Conservation (phyloP, 2,113 vertebrate genomes). For the Copsychus sechellarum region DNA sequence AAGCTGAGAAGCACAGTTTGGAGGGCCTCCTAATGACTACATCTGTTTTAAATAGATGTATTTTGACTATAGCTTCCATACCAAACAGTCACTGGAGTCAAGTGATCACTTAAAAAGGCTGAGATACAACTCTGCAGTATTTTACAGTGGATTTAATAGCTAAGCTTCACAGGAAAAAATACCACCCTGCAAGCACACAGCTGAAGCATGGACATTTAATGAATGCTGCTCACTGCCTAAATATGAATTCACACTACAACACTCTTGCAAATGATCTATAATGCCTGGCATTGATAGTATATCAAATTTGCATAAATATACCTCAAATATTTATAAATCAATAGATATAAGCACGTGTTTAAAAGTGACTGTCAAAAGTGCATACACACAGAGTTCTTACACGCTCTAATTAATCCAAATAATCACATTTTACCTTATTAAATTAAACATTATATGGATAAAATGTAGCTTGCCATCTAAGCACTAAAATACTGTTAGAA, state of each 20-base stretch:
- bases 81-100: slow-evolving; percentile 8
- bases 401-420: slow-evolving; percentile 60
- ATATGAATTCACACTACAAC: slow-evolving; percentile 38
- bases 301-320: slow-evolving; percentile 59
- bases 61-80: slow-evolving; percentile 33
- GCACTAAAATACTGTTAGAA: slow-evolving; percentile 25
- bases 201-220: slow-evolving; percentile 6
- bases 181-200: not conserved
- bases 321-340: slow-evolving; percentile 55
- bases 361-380: slow-evolving; percentile 45
- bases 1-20: not conserved
- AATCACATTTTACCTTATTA: slow-evolving; percentile 54
- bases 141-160: slow-evolving; percentile 47
- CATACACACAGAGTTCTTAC: slow-evolving; percentile 24
- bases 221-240: slow-evolving; percentile 6
- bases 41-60: slow-evolving; percentile 39
- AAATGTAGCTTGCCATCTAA: slow-evolving; percentile 38
- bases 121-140: slow-evolving; percentile 1
- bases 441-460: slow-evolving; percentile 44
- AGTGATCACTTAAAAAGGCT: slow-evolving; percentile 24
- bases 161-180: slow-evolving; percentile 7
- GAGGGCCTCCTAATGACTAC: slow-evolving; percentile 10
- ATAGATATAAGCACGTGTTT: slow-evolving; percentile 35
- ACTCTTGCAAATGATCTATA: slow-evolving; percentile 34
- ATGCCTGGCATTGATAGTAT: not conserved